These are phyloP conservation scores for Volucella bombylans DNA, from an alignment of 2,888 invertebrate species.

Conservation along the genomic window DNA sequence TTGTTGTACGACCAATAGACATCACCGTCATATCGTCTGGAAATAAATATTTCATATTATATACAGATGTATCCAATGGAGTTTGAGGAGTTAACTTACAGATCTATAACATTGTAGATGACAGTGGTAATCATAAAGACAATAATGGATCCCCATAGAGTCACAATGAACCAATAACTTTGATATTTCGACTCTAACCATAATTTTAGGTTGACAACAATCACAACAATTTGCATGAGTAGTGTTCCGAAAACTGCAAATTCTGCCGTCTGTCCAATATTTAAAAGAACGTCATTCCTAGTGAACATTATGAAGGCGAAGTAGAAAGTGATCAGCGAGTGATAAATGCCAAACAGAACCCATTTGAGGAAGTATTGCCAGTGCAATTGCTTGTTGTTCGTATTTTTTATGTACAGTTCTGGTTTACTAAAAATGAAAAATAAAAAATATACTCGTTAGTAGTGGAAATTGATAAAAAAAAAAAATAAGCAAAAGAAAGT, in stretches of 20 bases:
- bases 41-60: conserved; percentile 18
- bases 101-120: conserved; percentile 84
- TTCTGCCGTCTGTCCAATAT: conserved; percentile 83
- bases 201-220: conserved; percentile 85
- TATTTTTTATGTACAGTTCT: conserved; percentile 86
- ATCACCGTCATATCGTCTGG: conserved; percentile 83
- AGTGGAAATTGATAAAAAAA: conserved; percentile 1
- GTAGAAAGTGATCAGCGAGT: conserved; percentile 86
- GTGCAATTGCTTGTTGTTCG: conserved; percentile 86
- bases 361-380: conserved; percentile 86
- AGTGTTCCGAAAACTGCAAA: conserved; percentile 85
- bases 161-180: conserved; percentile 83
- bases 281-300: conserved; percentile 83
- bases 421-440: conserved; percentile 84
- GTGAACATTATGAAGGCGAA: conserved; percentile 83
- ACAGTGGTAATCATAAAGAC: conserved; percentile 84
- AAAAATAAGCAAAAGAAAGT: neutral
- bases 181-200: conserved; percentile 86
- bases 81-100: conserved; percentile 83
- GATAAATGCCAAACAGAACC: conserved; percentile 86
- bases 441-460: neutral
- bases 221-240: conserved; percentile 84
- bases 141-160: conserved; percentile 84
- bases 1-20: conserved; percentile 85
- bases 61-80: neutral